phyloP scores from a whole-genome alignment of 1,140 invertebrate species.

The Calliopsis andreniformis region DNA sequence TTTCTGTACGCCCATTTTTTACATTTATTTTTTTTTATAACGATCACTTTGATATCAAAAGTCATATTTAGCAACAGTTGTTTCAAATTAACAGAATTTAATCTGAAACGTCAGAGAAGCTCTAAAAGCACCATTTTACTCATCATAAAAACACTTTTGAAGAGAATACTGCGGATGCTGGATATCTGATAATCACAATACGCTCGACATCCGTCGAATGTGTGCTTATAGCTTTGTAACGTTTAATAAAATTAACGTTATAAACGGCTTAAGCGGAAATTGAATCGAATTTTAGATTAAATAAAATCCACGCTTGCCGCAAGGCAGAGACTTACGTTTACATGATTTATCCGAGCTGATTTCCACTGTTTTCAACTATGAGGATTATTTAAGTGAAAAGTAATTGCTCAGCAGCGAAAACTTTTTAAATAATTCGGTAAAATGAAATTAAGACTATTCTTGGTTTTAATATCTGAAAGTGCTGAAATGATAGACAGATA shows the following conservation, averaged over 20 bases:
- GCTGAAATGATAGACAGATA: too few species aligned
- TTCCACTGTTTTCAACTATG: too few species aligned
- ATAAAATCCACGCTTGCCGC: not conserved
- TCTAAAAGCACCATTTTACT: not conserved
- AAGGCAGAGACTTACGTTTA: not conserved
- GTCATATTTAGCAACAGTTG: not conserved
- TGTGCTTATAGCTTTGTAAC: not conserved
- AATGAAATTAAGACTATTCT: too few species aligned
- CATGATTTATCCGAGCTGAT: too few species aligned
- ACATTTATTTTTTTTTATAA: too few species aligned
- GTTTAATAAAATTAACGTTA: conserved; percentile 7
- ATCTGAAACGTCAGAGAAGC: too few species aligned
- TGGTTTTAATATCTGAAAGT: too few species aligned
- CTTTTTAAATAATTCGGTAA: too few species aligned
- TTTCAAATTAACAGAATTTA: not conserved
- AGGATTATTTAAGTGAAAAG: too few species aligned
- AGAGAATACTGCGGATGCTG: not conserved
- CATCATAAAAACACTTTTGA: not conserved
- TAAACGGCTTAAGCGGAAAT: conserved; percentile 1
- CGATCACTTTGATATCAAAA: too few species aligned
- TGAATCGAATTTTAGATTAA: not conserved
- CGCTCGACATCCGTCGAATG: not conserved
- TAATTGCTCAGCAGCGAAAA: too few species aligned
- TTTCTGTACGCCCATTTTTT: too few species aligned
- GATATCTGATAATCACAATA: conserved; percentile 14